A percentile compares a stretch with the other conserved stretches of the same genome.
Evolutionary conservation across 1,140 invertebrate species (phyloP).

Genomic region (Berghia stephanieae): DNA sequence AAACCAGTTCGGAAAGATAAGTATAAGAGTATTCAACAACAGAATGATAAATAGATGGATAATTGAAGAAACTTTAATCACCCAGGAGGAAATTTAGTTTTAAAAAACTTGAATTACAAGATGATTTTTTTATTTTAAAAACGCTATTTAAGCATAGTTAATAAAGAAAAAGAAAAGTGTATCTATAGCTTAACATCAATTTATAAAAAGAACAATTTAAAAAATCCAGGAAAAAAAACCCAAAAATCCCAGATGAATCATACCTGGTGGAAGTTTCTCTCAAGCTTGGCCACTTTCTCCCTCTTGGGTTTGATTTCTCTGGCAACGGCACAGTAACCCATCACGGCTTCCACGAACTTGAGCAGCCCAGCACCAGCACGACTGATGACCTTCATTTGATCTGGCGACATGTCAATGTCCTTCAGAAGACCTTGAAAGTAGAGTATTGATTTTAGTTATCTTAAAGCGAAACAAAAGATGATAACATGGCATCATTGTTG

Average conservation of each 20-base stretch:
- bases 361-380: conserved; percentile 84
- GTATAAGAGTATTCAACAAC: too few species aligned
- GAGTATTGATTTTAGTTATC: background rate
- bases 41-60: too few species aligned
- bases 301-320: conserved; percentile 89
- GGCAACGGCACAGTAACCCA: conserved; percentile 85
- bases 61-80: too few species aligned
- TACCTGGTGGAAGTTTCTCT: conserved; percentile 68
- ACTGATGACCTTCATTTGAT: conserved; percentile 66
- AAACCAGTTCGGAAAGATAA: too few species aligned
- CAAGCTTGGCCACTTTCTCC: conserved; percentile 80
- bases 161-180: too few species aligned
- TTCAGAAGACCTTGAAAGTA: conserved; percentile 54
- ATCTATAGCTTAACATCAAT: too few species aligned
- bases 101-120: too few species aligned
- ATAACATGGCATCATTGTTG: too few species aligned
- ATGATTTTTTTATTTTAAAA: too few species aligned
- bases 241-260: background rate
- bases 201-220: background rate
- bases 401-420: conserved; percentile 62
- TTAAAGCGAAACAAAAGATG: too few species aligned
- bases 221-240: background rate
- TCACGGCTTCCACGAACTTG: conserved; percentile 84
- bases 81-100: too few species aligned
- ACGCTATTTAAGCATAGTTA: too few species aligned